phyloP scores from a whole-genome alignment of 2,113 vertebrate genomes.

The Ariopsis seemanni region DNA sequence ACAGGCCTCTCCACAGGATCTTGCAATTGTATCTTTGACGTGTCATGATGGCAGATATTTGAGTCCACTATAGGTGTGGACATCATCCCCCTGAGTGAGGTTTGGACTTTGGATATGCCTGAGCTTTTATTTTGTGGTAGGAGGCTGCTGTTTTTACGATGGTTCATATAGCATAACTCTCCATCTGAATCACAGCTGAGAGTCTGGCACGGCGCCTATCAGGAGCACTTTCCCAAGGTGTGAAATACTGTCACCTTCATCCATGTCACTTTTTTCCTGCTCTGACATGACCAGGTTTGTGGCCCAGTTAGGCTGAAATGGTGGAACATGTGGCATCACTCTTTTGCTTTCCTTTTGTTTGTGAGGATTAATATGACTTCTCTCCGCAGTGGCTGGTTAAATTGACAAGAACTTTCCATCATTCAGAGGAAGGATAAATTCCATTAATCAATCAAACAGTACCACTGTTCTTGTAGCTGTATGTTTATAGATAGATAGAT shows the following conservation, averaged over 20 bases:
- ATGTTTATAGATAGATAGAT: no score
- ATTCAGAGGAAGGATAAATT: slow-evolving; percentile 61
- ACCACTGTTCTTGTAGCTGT: not conserved
- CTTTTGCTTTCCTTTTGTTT: slow-evolving; percentile 80
- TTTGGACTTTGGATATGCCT: slow-evolving; percentile 68
- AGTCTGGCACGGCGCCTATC: slow-evolving; percentile 84
- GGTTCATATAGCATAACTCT: slow-evolving; percentile 64
- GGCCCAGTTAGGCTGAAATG: slow-evolving; percentile 87
- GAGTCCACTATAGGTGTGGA: slow-evolving; percentile 52
- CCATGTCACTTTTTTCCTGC: slow-evolving; percentile 77
- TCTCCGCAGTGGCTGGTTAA: slow-evolving; percentile 61
- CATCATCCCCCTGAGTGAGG: slow-evolving; percentile 56
- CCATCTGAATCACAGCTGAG: slow-evolving; percentile 59
- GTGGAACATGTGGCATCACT: slow-evolving; percentile 88
- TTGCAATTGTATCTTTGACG: slow-evolving; percentile 91
- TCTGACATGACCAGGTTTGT: slow-evolving; percentile 74
- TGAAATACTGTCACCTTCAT: slow-evolving; percentile 94
- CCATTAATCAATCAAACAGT: slow-evolving; percentile 49
- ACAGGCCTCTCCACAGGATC: slow-evolving; percentile 86
- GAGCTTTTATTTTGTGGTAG: slow-evolving; percentile 52
- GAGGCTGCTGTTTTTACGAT: slow-evolving; percentile 73
- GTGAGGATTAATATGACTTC: slow-evolving; percentile 66
- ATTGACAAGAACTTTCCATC: slow-evolving; percentile 71
- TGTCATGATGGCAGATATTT: slow-evolving; percentile 77
- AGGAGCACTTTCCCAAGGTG: slow-evolving; percentile 95